Conservation (phyloP, 2,797 vertebrate species). For the Acanthis flammea region DNA sequence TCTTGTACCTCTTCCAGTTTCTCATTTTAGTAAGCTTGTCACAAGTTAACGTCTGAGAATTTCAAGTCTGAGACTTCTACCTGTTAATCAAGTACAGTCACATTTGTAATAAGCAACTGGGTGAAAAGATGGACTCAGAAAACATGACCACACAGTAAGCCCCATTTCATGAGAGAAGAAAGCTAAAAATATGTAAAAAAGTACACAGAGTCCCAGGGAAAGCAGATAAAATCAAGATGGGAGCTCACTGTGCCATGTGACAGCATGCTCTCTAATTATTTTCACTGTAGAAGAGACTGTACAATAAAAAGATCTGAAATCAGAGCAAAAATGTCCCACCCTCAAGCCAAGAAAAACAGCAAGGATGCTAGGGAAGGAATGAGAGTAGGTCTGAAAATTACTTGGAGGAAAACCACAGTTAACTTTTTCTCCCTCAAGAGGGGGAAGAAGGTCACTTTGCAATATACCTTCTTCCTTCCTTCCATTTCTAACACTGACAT, state of each 20-base stretch:
- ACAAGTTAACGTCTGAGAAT: background rate
- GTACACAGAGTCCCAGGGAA: background rate
- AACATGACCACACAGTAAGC: background rate
- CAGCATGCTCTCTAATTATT: constrained; percentile 15
- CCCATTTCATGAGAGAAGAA: background rate
- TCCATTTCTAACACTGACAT: background rate
- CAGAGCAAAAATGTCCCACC: constrained; percentile 12
- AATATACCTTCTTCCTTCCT: background rate
- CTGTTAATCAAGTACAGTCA: background rate
- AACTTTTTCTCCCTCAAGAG: background rate
- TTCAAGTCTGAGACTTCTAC: background rate
- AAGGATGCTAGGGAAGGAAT: constrained; percentile 4
- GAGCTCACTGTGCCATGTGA: constrained; percentile 13
- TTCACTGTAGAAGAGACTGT: constrained; percentile 13
- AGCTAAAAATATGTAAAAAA: background rate
- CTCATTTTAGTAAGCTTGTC: background rate
- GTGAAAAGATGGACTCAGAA: background rate
- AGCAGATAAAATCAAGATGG: constrained; percentile 31
- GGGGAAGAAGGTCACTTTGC: background rate
- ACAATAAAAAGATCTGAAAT: constrained; percentile 39
- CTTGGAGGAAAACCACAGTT: background rate
- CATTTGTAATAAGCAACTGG: background rate
- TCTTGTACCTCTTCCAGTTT: background rate
- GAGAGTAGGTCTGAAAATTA: constrained; percentile 16
- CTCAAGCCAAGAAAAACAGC: constrained; percentile 37